These are phyloP conservation scores for Tenthredo scrophulariae DNA, from an alignment of 2,888 invertebrate genomes.

Conservation along the genomic window DNA sequence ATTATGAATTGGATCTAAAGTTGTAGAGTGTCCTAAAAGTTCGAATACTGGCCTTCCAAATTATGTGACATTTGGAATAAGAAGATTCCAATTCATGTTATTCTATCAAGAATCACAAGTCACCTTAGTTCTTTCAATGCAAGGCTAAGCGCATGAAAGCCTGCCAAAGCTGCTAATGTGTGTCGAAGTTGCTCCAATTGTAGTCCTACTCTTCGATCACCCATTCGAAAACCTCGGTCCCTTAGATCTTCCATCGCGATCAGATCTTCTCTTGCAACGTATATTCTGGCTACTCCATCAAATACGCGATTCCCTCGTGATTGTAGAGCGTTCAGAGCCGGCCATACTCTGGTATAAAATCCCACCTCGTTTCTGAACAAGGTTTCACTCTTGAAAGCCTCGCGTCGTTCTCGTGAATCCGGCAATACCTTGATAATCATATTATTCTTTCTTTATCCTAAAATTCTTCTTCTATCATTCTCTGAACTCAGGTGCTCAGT, in stretches of 20 bases:
- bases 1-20: slow-evolving; percentile 20
- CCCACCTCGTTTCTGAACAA: slow-evolving; percentile 86
- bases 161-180: slow-evolving; percentile 77
- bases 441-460: not conserved
- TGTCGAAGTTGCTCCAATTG: slow-evolving; percentile 73
- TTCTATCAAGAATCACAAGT: slow-evolving; percentile 28
- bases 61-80: not conserved
- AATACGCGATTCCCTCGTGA: slow-evolving; percentile 67
- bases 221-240: slow-evolving; percentile 76
- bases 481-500: no score
- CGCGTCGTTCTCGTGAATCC: slow-evolving; percentile 83
- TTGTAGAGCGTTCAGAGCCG: slow-evolving; percentile 83
- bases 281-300: slow-evolving; percentile 72
- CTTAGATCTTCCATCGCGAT: slow-evolving; percentile 79
- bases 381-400: slow-evolving; percentile 86
- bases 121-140: slow-evolving; percentile 76
- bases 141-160: slow-evolving; percentile 79
- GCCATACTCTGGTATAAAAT: slow-evolving; percentile 87
- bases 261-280: slow-evolving; percentile 76
- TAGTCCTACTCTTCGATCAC: slow-evolving; percentile 76
- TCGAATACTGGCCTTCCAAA: not conserved
- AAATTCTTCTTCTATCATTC: no score
- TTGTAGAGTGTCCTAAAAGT: not conserved
- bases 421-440: slow-evolving; percentile 79
- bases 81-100: not conserved